A percentile compares a stretch with the other conserved stretches of the same genome.
Conservation (phyloP, 2,888 invertebrate genomes). For the Podotricha telesiphe region DNA sequence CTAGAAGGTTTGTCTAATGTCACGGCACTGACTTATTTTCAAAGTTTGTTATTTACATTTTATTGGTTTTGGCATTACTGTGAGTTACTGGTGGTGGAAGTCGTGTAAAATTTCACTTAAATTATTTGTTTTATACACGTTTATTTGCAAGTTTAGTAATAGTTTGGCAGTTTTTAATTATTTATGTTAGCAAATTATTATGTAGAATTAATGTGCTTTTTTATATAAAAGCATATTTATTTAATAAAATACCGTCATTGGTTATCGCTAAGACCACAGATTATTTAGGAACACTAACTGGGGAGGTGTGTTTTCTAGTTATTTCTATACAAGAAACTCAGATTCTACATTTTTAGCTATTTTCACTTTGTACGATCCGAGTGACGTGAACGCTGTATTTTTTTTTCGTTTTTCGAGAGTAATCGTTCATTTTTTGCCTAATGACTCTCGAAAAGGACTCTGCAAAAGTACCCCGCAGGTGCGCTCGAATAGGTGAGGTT, state of each 20-base stretch:
- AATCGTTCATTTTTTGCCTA: slow-evolving; percentile 72
- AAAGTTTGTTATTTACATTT: slow-evolving; percentile 38
- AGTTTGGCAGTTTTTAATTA: background rate
- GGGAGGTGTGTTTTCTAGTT: background rate
- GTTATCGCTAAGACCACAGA: no score
- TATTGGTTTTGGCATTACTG: slow-evolving; percentile 27
- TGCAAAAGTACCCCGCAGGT: slow-evolving; percentile 60
- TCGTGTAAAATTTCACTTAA: background rate
- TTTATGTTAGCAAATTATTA: background rate
- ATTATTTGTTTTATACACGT: background rate
- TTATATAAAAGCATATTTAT: no score
- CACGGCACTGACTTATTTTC: slow-evolving; percentile 43
- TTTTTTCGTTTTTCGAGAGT: slow-evolving; percentile 58
- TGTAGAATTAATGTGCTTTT: no score
- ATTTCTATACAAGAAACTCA: background rate
- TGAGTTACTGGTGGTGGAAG: background rate
- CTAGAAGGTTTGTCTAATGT: slow-evolving; percentile 41
- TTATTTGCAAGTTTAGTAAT: background rate
- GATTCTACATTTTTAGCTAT: slow-evolving; percentile 27
- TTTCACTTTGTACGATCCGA: slow-evolving; percentile 32
- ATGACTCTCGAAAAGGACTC: slow-evolving; percentile 62
- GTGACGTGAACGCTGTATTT: slow-evolving; percentile 41
- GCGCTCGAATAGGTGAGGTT: slow-evolving; percentile 61
- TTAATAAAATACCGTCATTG: no score
- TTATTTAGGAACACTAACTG: no score